Evolutionary conservation across 2,113 vertebrate genomes (phyloP), one percentile per base, ranked within the genome.

Genomic region (Rhinoptilus africanus): DNA sequence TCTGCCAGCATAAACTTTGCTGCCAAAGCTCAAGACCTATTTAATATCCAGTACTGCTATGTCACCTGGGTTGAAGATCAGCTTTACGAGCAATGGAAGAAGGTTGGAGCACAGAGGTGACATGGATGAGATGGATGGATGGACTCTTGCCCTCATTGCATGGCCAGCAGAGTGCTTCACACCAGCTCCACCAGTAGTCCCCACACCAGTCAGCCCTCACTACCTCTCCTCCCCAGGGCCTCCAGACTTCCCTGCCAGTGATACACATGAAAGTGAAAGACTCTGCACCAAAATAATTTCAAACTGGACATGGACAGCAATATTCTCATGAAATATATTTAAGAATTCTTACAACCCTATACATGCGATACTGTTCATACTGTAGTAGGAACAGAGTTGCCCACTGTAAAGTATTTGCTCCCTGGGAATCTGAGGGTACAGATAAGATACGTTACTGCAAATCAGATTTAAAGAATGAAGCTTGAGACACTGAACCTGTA

Each of bases 1-100:
- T 82, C 8, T 23, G 8, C 8, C 9, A 56, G 62, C 0, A 0
- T 10, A 39, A 47, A 28, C 21, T 18, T 45, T 7, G 2, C 73
- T 89, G 59, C 41, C 43, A 47, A 30, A 67, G 45, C n/a, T 28
- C 41, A 50, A 63, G 20, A 34, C 17, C 47, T 47, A 19, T 23
- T 66, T 39, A n/a, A 17, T 10, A 64, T 17, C 3, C 34, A 77
- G 4, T 8, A 8, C 35, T 26, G 27, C 28, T n/a, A 7, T 6
- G 16, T 53, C 34, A 68, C 9, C 10, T 86, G 60, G 43, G 24
- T 20, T 51, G 53, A 35, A 56, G 39, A 39, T 5, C 19, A 76
- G 53, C 24, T 54, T 16, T 57, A 10, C 34, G 57, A 47, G 45
- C 2, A 0, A 23, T 8, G 14, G 5, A 28, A 37, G 35, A 14